phyloP scores from a whole-genome alignment of 2,888 invertebrate species.

The Sphaeridia pumilis region DNA sequence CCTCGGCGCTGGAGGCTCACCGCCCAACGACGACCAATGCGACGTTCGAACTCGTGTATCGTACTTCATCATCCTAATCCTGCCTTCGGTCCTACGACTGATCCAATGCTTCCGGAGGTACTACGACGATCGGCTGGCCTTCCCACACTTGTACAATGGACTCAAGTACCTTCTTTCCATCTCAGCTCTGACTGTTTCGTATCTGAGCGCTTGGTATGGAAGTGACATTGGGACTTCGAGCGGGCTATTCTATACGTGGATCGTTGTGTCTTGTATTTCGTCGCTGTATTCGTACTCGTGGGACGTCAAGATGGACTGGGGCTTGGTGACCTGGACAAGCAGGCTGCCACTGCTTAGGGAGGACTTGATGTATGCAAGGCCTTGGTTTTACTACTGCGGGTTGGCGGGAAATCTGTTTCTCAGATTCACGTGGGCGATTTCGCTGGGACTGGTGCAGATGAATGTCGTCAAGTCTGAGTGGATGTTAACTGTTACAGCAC shows the following conservation, averaged over 20 bases:
- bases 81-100: slow-evolving; percentile 3
- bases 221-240: not conserved
- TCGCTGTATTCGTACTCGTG: slow-evolving; percentile 4
- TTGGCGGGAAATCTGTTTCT: slow-evolving; percentile 3
- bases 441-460: not conserved
- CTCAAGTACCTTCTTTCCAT: slow-evolving; percentile 6
- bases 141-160: slow-evolving; percentile 7
- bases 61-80: not conserved
- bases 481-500: slow-evolving; percentile 11
- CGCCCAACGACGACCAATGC: not conserved
- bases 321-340: not conserved
- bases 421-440: slow-evolving; percentile 7
- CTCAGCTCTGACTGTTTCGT: not conserved
- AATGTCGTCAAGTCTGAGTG: slow-evolving; percentile 1
- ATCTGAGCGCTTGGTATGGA: not conserved
- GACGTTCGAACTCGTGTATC: not conserved
- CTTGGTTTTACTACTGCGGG: slow-evolving; percentile 5
- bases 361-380: not conserved
- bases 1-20: not conserved
- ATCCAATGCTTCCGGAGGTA: slow-evolving; percentile 8
- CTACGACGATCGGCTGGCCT: slow-evolving; percentile 6
- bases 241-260: not conserved
- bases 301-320: slow-evolving; percentile 15
- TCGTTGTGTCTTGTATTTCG: not conserved
- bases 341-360: not conserved